Evolutionary conservation across 2,888 invertebrate species (phyloP), one percentile per base, ranked within the genome.

Genomic region (Lycophotia porphyrea): DNA sequence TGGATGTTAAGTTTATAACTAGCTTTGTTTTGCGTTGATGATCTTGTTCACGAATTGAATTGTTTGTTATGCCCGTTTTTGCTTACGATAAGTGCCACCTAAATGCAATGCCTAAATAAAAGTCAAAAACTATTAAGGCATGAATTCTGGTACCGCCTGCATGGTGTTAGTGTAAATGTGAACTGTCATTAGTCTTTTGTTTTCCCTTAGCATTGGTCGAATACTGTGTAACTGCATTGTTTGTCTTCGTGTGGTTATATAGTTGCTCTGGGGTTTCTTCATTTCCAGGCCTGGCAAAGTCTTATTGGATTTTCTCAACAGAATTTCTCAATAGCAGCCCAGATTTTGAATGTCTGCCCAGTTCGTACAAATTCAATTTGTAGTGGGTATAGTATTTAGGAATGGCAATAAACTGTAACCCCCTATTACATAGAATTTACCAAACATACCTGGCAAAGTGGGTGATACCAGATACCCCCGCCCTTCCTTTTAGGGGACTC

Each of bases 1-100:
- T 67, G 64, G 73, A 68, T 42, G 15, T 58, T 34, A 64, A 65
- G 47, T 42, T 67, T 67, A 65, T 68, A 52, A 34, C 39, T 42
- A 67, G 52, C 58, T 70, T 47, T 27, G 18, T 55, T n/a, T n/a
- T n/a, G n/a, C n/a, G n/a, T n/a, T n/a, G 42, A 15, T 58, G 31
- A 60, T 74, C 39, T 71, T 44, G 27, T n/a, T 15, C 15, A 58
- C 44, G 15, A 42, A 58, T 64, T 31, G 7, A 31, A 18, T 34
- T n/a, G 18, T 42, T 58, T 42, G 5, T 39, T 27, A 18, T 31
- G 21, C 3, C 67, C 0, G 15, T 61, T 58, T 39, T 63, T 3
- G 18, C 27, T 27, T 27, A 27, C 7, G 27, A 27, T 27, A 58
- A 58, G 55, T 18, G 58, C 27, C 34, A 60, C 31, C 31, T 60